Percentiles rank a stretch among this genome's conserved stretches.
Conservation (phyloP, 2,888 invertebrate species). For the Phortica magna region DNA sequence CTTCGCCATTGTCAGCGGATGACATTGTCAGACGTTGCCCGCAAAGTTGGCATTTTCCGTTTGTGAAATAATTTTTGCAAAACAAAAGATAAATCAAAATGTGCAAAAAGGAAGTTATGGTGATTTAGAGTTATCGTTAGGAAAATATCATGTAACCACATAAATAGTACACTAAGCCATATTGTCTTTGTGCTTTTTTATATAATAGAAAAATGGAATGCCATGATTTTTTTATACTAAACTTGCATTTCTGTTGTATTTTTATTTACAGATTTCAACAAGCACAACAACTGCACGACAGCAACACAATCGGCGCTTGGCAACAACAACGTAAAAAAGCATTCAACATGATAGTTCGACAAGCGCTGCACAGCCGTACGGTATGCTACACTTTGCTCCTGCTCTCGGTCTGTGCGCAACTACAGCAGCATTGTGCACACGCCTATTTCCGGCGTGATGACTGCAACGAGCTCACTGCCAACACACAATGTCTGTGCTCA, state of each 20-base stretch:
- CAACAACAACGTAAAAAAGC: neutral
- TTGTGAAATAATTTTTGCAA: neutral
- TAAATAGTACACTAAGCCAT: neutral
- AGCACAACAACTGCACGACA: conserved; percentile 8
- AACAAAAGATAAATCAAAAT: conserved; percentile 35
- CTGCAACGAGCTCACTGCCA: conserved; percentile 65
- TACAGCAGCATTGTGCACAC: conserved; percentile 38
- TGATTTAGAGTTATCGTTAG: conserved; percentile 10
- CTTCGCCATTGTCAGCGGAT: neutral
- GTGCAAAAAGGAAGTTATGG: conserved; percentile 22
- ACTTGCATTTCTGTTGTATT: conserved; percentile 1
- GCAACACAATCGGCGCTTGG: neutral
- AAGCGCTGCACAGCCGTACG: neutral
- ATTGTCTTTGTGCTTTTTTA: too few relatives aligned
- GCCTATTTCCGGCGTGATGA: conserved; percentile 63
- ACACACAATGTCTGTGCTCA: conserved; percentile 70
- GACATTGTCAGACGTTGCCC: conserved; percentile 11
- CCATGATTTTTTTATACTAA: conserved; percentile 11
- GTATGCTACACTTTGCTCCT: conserved; percentile 4
- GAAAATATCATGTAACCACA: neutral
- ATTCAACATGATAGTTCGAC: conserved; percentile 22
- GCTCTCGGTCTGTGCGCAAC: neutral
- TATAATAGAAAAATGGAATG: neutral
- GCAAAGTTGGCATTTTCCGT: conserved; percentile 14
- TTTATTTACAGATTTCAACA: conserved; percentile 4